These are phyloP conservation scores for Blennius ocellaris DNA, from an alignment of 2,113 vertebrate species.

Conservation along the genomic window DNA sequence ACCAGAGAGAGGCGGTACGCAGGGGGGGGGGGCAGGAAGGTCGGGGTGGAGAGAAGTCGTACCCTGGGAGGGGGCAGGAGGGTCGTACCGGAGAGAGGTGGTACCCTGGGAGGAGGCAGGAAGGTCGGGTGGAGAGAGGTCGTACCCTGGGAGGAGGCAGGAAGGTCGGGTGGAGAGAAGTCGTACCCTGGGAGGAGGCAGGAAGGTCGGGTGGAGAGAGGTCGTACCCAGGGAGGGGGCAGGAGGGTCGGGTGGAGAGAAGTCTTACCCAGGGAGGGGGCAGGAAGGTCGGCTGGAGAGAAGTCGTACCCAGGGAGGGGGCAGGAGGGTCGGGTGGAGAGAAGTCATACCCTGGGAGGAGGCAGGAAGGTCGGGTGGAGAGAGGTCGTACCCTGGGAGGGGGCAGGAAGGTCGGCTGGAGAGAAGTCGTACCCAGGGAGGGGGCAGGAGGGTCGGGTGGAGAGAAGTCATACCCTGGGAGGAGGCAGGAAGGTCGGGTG, in stretches of 20 bases:
- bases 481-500: no score
- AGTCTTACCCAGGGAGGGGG: constrained; percentile 2
- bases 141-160: no score
- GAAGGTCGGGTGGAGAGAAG: no score
- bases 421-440: no score
- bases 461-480: neutral
- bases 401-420: neutral
- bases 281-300: neutral
- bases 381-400: constrained; percentile 36
- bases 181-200: constrained; percentile 26
- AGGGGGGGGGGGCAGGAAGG: no score
- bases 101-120: neutral
- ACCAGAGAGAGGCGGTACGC: no score
- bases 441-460: neutral
- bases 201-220: no score
- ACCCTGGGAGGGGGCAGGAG: constrained; percentile 1
- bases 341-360: no score
- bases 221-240: no score
- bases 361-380: constrained; percentile 82
- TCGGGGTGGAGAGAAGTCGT: no score
- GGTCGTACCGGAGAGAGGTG: neutral
- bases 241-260: neutral
- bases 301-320: neutral
- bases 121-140: no score
- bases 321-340: no score